phyloP scores from a whole-genome alignment of 2,888 invertebrate species.

The Onthophagus sagittarius region DNA sequence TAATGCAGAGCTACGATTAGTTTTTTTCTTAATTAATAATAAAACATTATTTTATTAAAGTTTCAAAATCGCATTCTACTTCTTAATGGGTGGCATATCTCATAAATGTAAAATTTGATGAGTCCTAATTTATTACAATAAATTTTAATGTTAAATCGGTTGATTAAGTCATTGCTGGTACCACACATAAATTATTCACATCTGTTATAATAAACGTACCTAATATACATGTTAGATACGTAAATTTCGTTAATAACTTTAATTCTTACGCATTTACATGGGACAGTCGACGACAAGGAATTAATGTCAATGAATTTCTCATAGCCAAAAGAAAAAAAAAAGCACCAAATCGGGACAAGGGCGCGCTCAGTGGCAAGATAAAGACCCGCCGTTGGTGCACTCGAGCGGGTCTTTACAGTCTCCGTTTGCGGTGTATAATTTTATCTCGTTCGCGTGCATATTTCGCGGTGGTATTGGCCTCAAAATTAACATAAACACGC shows the following conservation, averaged over 20 bases:
- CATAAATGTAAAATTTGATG: no score
- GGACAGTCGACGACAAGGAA: constrained; percentile 21
- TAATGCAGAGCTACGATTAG: no score
- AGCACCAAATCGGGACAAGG: constrained; percentile 42
- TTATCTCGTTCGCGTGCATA: constrained; percentile 15
- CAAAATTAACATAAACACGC: constrained; percentile 15
- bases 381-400: neutral
- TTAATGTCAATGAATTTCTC: constrained; percentile 43
- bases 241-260: neutral
- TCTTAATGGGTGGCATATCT: no score
- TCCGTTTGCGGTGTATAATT: constrained; percentile 15
- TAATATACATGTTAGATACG: neutral
- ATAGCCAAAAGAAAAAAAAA: constrained; percentile 36
- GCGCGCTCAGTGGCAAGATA: constrained; percentile 26
- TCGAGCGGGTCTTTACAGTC: neutral
- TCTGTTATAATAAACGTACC: neutral
- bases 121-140: no score
- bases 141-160: no score
- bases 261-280: neutral
- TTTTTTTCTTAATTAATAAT: no score
- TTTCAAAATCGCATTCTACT: no score
- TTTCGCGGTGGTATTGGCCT: constrained; percentile 19
- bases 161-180: no score
- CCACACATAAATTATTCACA: no score
- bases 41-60: no score